Percentiles rank a stretch among this genome's conserved stretches.
Conservation (phyloP, 2,113 vertebrate genomes). For the Takifugu flavidus region DNA sequence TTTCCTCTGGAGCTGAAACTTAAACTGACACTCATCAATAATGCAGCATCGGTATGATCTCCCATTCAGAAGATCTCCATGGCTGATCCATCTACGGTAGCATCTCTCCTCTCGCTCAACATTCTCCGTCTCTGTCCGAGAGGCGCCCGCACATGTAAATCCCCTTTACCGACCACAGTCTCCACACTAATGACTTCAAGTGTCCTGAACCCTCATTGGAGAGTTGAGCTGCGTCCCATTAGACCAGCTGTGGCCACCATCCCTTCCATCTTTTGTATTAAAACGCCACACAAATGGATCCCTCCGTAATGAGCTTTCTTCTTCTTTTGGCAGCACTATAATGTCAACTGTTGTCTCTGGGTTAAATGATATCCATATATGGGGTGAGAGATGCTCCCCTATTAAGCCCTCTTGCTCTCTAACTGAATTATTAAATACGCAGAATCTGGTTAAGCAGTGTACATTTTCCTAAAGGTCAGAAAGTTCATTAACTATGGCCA, state of each 20-base stretch:
- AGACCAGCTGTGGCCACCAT: slow-evolving; percentile 42
- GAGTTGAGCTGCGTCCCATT: slow-evolving; percentile 64
- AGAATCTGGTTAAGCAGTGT: slow-evolving; percentile 76
- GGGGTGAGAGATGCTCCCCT: slow-evolving; percentile 70
- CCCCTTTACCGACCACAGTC: slow-evolving; percentile 22
- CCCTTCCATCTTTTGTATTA: slow-evolving; percentile 73
- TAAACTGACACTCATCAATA: slow-evolving; percentile 74
- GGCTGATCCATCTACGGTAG: slow-evolving; percentile 59
- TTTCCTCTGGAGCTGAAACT: slow-evolving; percentile 75
- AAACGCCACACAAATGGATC: slow-evolving; percentile 65
- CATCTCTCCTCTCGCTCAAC: slow-evolving; percentile 28
- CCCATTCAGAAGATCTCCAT: slow-evolving; percentile 67
- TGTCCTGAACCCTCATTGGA: slow-evolving; percentile 36
- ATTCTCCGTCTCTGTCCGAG: slow-evolving; percentile 26
- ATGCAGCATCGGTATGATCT: slow-evolving; percentile 64
- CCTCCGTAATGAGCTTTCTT: slow-evolving; percentile 66
- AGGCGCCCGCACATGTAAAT: slow-evolving; percentile 39
- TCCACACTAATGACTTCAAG: slow-evolving; percentile 41
- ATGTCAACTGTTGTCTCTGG: slow-evolving; percentile 67
- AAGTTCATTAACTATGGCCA: slow-evolving; percentile 79
- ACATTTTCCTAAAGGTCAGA: slow-evolving; percentile 81
- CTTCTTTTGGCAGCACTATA: slow-evolving; percentile 64
- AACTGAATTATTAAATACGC: slow-evolving; percentile 85
- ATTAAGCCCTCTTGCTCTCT: slow-evolving; percentile 55
- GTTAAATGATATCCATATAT: slow-evolving; percentile 75